Percentiles rank a stretch among this genome's conserved stretches.
Conservation (phyloP, 2,797 vertebrate genomes). For the Hydrophis major region DNA sequence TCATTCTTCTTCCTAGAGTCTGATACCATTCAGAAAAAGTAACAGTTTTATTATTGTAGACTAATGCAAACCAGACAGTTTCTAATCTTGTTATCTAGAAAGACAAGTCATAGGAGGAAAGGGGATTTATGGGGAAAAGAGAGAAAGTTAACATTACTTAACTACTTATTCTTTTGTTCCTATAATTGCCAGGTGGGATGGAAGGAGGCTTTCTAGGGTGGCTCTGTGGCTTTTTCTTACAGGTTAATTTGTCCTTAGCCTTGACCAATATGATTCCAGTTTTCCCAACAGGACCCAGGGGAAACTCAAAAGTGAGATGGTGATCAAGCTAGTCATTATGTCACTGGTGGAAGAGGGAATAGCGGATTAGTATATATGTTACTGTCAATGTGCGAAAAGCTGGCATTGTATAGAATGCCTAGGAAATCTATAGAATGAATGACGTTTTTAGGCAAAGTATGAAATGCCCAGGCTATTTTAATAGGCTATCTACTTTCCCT, state of each 20-base stretch:
- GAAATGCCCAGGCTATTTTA: neutral
- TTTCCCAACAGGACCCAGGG: neutral
- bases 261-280: neutral
- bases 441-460: neutral
- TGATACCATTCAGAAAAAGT: neutral
- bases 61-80: neutral
- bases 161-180: neutral
- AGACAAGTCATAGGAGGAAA: neutral
- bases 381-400: neutral
- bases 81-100: neutral
- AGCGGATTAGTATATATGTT: neutral
- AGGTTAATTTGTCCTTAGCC: neutral
- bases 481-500: neutral
- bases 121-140: neutral
- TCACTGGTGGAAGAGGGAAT: neutral
- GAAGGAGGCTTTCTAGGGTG: neutral
- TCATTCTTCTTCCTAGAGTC: neutral
- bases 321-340: neutral
- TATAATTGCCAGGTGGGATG: neutral
- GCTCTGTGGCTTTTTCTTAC: neutral
- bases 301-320: neutral
- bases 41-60: neutral
- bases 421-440: neutral
- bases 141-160: neutral
- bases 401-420: neutral